A percentile compares a stretch with the other conserved stretches of the same genome.
Evolutionary conservation across 2,113 vertebrate genomes (phyloP).

Genomic region (Jacana jacana): DNA sequence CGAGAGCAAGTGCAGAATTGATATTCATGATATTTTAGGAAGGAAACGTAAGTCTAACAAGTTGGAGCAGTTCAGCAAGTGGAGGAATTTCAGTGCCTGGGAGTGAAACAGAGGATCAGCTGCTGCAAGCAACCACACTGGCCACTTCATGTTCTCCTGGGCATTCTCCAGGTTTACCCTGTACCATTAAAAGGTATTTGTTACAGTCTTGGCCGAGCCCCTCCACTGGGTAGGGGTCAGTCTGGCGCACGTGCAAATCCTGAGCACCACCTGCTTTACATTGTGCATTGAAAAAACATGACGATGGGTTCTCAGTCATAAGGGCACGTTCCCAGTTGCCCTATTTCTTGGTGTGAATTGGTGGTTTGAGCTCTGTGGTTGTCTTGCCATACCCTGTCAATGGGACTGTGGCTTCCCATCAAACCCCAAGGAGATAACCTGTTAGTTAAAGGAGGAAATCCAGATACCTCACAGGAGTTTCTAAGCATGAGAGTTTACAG

Average conservation of each 20-base stretch:
- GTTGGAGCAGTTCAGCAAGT: conserved; percentile 3
- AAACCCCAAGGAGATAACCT: background rate
- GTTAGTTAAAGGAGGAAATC: background rate
- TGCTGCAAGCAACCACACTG: background rate
- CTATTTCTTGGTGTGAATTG: background rate
- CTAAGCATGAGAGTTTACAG: background rate
- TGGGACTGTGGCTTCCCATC: background rate
- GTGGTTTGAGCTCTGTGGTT: background rate
- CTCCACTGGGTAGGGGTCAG: background rate
- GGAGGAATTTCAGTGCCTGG: conserved; percentile 7
- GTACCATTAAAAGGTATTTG: conserved; percentile 6
- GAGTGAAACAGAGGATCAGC: background rate
- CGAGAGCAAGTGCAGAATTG: background rate
- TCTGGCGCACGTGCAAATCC: accelerated
- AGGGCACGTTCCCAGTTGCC: accelerated
- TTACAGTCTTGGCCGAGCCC: background rate
- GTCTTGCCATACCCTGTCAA: background rate
- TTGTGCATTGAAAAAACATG: background rate
- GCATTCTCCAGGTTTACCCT: background rate
- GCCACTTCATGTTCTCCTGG: background rate
- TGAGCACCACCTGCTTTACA: background rate
- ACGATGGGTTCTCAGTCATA: accelerated
- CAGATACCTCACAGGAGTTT: background rate
- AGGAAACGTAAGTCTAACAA: conserved; percentile 1
- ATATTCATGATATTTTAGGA: conserved; percentile 54